phyloP scores from a whole-genome alignment of 2,888 invertebrate species.

The Ennomos quercinarius region DNA sequence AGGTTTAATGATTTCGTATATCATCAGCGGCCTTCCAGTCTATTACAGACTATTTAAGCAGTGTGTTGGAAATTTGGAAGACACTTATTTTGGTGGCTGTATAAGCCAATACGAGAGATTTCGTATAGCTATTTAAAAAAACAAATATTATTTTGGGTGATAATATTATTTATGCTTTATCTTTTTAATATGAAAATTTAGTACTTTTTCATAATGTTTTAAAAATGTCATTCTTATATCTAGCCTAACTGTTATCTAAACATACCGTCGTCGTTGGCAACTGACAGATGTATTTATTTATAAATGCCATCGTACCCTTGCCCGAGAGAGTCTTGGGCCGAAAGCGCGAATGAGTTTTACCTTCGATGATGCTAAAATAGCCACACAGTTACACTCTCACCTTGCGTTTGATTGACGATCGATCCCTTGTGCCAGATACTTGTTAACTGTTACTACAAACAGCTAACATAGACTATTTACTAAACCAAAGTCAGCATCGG shows the following conservation, averaged over 20 bases:
- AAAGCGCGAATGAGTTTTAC: conserved; percentile 84
- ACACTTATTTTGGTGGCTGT: too few species aligned
- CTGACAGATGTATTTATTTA: conserved; percentile 78
- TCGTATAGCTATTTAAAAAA: not conserved
- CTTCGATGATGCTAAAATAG: conserved; percentile 85
- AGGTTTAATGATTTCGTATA: too few species aligned
- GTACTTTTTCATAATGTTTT: conserved; percentile 19
- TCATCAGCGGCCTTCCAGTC: too few species aligned
- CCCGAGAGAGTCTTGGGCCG: conserved; percentile 80
- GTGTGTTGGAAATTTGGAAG: too few species aligned
- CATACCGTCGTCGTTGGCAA: conserved; percentile 68
- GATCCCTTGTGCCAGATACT: conserved; percentile 84
- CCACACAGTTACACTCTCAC: conserved; percentile 81
- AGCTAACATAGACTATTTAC: conserved; percentile 58
- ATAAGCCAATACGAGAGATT: too few species aligned
- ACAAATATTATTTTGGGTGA: conserved; percentile 14
- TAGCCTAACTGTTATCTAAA: conserved; percentile 58
- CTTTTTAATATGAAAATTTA: conserved; percentile 15
- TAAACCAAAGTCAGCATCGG: conserved; percentile 51
- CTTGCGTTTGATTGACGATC: conserved; percentile 86
- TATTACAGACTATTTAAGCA: too few species aligned
- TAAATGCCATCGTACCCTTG: conserved; percentile 80
- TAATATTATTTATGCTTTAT: conserved; percentile 2
- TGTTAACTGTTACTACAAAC: conserved; percentile 75
- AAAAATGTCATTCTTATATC: conserved; percentile 53